Conservation (phyloP, 1,140 invertebrate species). For the Bombus terrestris region DNA sequence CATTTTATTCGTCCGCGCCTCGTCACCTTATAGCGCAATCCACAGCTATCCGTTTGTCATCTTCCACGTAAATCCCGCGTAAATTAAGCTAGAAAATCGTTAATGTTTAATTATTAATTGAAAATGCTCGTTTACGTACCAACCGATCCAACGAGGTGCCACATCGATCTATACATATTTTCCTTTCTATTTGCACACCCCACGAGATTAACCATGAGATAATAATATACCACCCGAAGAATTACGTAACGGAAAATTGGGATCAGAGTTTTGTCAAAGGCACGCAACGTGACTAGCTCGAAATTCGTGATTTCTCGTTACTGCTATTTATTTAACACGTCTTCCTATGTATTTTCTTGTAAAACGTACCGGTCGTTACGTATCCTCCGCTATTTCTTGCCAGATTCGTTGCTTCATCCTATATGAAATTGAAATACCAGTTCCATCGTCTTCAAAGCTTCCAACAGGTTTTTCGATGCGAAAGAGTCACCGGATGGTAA, state of each 20-base stretch:
- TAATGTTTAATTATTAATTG: background rate
- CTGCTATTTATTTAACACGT: background rate
- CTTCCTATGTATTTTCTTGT: background rate
- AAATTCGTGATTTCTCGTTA: background rate
- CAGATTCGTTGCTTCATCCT: background rate
- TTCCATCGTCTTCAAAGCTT: background rate
- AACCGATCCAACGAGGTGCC: too few species aligned
- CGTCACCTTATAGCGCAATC: background rate
- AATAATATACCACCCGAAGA: constrained; percentile 24
- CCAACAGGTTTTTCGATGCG: constrained; percentile 18
- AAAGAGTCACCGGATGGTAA: background rate
- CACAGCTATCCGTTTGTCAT: background rate
- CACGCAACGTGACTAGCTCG: too few species aligned
- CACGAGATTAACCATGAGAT: constrained; percentile 23
- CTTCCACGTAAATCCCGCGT: too few species aligned
- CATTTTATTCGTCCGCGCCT: background rate
- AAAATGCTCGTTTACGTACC: background rate
- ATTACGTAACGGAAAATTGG: constrained; percentile 40
- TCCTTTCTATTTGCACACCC: background rate
- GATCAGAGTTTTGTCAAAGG: background rate
- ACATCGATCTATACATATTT: background rate
- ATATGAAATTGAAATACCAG: constrained; percentile 6
- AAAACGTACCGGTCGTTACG: background rate
- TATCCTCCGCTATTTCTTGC: constrained; percentile 9
- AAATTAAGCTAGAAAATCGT: too few species aligned